Evolutionary conservation across 2,888 invertebrate genomes (phyloP), one percentile per base, ranked within the genome.

Genomic region (Kryphioiulus occultus): DNA sequence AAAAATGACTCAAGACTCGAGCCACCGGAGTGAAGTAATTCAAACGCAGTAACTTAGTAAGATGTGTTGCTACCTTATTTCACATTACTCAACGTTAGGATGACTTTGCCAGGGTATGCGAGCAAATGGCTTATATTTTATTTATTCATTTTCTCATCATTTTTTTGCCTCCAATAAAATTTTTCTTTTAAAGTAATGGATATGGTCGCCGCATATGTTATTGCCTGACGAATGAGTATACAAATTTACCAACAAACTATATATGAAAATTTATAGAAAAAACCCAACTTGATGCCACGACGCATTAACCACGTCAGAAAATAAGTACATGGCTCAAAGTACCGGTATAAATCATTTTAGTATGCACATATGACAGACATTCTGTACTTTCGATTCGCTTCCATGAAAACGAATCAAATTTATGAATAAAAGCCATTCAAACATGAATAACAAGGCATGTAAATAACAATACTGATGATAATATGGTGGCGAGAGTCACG

Each of bases 71-170:
- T 26, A 10, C 53, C 17, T 53, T 53, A 53, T 53, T 53, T 53
- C 53, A n/a, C 12, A 68, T 68, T 68, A 10, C 26, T 68, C 68
- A 26, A 26, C 12, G 26, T 68, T 53, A 22, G 3, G 10, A 68
- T 59, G 59, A 22, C 22, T 59, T 47, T 47, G 47, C 22, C n/a
- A 22, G 59, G 0, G 59, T 10, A 3, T 26, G 68, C 26, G 26
- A 68, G 7, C 26, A 22, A 68, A n/a, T 26, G 68, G 26, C 68
- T 12, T 68, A 68, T 12, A 68, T 22, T 22, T 68, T 68, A 68
- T 68, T 68, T 68, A 68, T 68, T 68, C 22, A 68, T 68, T 68
- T 68, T 68, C 68, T 26, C 68, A 68, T 68, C 68, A 26, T 68
- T 68, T 68, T 68, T 53, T 68, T 26, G 12, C 68, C 26, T 68